These are phyloP conservation scores for Drosophila parabipectinata DNA, from an alignment of 1,140 invertebrate genomes.

Conservation along the genomic window DNA sequence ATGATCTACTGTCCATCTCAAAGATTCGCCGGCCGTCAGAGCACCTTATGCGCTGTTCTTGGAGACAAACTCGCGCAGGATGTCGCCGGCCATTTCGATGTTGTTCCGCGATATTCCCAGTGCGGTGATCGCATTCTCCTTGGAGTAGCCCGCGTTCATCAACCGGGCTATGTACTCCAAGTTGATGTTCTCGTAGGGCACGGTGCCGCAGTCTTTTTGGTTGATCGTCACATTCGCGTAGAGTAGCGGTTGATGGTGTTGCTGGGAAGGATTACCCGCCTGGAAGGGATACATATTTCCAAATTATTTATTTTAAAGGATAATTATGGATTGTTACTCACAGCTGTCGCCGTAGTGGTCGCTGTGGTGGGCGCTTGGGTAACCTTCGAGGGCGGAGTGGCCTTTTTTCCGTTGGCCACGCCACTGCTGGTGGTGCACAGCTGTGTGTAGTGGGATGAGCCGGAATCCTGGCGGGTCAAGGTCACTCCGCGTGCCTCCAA, in stretches of 20 bases:
- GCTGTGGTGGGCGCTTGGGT: slow-evolving; percentile 23
- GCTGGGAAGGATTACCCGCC: slow-evolving; percentile 35
- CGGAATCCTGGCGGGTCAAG: slow-evolving; percentile 44
- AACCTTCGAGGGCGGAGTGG: slow-evolving; percentile 26
- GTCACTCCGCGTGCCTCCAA: slow-evolving; percentile 74
- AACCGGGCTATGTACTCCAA: slow-evolving; percentile 95
- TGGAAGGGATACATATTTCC: neutral
- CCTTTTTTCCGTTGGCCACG: slow-evolving; percentile 66
- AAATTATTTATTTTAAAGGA: too few species aligned
- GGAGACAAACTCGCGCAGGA: slow-evolving; percentile 94
- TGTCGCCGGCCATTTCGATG: slow-evolving; percentile 97
- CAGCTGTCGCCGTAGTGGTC: slow-evolving; percentile 34
- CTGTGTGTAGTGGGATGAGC: slow-evolving; percentile 72
- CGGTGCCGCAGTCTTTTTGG: slow-evolving; percentile 84
- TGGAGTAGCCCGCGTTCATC: slow-evolving; percentile 94
- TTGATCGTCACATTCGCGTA: slow-evolving; percentile 84
- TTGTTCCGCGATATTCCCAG: slow-evolving; percentile 96
- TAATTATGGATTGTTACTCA: neutral
- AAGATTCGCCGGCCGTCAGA: slow-evolving; percentile 2
- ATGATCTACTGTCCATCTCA: slow-evolving; percentile 13
- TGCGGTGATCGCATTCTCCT: slow-evolving; percentile 94
- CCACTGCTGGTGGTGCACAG: slow-evolving; percentile 71
- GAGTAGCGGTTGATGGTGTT: slow-evolving; percentile 66
- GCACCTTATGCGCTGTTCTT: slow-evolving; percentile 79
- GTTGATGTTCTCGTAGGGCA: slow-evolving; percentile 94